phyloP scores from a whole-genome alignment of 2,888 invertebrate species.

The Thereva nobilitata region DNA sequence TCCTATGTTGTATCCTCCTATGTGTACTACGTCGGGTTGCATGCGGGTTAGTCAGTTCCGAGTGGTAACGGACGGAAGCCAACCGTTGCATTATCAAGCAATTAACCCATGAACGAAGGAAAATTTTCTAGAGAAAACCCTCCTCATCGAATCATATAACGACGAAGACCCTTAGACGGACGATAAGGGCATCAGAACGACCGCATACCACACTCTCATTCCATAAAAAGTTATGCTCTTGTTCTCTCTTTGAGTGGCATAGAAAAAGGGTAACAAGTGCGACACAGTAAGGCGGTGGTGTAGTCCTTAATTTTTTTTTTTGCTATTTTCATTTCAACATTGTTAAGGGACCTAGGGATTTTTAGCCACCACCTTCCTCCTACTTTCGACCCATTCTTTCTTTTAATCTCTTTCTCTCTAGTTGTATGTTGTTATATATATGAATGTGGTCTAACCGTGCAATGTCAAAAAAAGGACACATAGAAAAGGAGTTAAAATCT shows the following conservation, averaged over 20 bases:
- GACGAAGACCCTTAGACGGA: slow-evolving; percentile 21
- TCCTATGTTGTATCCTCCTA: background rate
- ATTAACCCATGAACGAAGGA: slow-evolving; percentile 42
- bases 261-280: slow-evolving; percentile 34
- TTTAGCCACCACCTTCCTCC: no score
- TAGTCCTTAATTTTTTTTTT: slow-evolving; percentile 16
- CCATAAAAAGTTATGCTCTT: no score
- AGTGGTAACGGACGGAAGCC: slow-evolving; percentile 26
- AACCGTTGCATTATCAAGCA: slow-evolving; percentile 43
- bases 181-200: slow-evolving; percentile 5
- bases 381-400: no score
- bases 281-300: slow-evolving; percentile 30
- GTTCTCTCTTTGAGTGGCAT: background rate
- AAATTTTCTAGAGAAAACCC: slow-evolving; percentile 19
- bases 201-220: background rate
- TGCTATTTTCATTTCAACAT: no score
- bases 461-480: slow-evolving; percentile 5
- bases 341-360: no score
- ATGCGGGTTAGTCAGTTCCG: background rate
- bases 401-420: no score
- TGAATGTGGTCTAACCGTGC: slow-evolving; percentile 17
- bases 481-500: background rate
- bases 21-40: no score
- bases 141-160: slow-evolving; percentile 17
- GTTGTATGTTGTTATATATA: background rate